Evolutionary conservation across 1,140 invertebrate species (phyloP), one percentile per base, ranked within the genome.

Genomic region (Cotesia glomerata): DNA sequence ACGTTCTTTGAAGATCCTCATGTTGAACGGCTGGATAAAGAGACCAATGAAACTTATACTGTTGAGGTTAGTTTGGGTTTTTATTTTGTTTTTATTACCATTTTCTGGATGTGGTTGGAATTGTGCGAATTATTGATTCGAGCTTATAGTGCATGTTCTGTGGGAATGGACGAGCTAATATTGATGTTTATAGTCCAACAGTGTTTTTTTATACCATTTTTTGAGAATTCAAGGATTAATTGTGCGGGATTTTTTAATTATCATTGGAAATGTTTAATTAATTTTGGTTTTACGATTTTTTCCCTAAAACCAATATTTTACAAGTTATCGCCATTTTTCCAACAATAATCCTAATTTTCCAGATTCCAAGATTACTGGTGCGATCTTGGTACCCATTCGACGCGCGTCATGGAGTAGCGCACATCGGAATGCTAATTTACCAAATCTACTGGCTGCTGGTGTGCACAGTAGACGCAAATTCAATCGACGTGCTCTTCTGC

Each of bases 361-460:
- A 87, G 86, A 79, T 93, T 34, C 93, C 93, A n/a, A 86, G 92
- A 56, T 82, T 95, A 54, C 89, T 93, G 74, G 80, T 95, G 5
- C 92, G 92, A 78, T 89, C 93, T 0, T 95, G 88, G 84, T 95
- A 95, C 80, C 93, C 94, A 0, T 95, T 90, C 85, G 86, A 95
- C 75, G 89, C 92, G 2, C 89, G 91, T 77, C 84, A 88, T 18
- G 93, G 93, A 26, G 87, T 91, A 32, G 86, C 89, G 56, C 92
- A 94, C 75, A 86, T 93, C 2, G 78, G 92, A 4, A 89, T 90
- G 4, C 89, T 95, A 69, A 81, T 88, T 13, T 93, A 90, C 76
- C 93, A 95, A 87, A 86, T 94, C 11, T 94, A 94, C 78, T 95
- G 92, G 88, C 84, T 95, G 0, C 76, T 92, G 0, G 92, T 94